Conservation (phyloP, 2,113 vertebrate species). For the Acrocephalus arundinaceus region DNA sequence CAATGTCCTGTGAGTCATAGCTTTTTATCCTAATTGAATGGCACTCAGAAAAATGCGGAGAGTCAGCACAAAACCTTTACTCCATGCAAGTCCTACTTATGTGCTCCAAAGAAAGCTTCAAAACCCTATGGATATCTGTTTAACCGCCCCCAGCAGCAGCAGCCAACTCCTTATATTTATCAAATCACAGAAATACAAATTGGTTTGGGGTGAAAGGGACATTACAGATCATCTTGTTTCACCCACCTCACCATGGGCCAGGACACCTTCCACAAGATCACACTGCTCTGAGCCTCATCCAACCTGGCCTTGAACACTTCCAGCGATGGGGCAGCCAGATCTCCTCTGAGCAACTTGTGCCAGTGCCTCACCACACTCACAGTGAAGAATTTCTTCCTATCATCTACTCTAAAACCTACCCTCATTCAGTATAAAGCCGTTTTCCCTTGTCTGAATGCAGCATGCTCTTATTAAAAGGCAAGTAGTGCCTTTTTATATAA, state of each 20-base stretch:
- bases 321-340: rapidly evolving
- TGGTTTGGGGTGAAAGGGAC: neutral
- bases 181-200: neutral
- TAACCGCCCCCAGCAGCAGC: neutral
- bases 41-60: neutral
- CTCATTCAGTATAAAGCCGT: neutral
- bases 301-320: neutral
- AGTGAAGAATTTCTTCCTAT: neutral
- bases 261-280: neutral
- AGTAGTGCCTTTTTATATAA: neutral
- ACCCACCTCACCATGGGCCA: too few relatives aligned
- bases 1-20: neutral
- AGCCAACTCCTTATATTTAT: neutral
- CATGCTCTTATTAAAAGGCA: neutral
- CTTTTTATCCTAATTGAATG: neutral
- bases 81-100: neutral
- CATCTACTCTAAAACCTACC: neutral
- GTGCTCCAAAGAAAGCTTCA: neutral
- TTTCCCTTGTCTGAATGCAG: neutral
- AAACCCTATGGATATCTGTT: neutral
- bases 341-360: neutral
- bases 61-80: neutral
- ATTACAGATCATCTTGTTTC: neutral
- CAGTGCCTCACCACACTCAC: neutral
- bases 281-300: neutral